Base-by-base conservation (phyloP, 2,888 invertebrate genomes). In the Nezara viridula region DNA sequence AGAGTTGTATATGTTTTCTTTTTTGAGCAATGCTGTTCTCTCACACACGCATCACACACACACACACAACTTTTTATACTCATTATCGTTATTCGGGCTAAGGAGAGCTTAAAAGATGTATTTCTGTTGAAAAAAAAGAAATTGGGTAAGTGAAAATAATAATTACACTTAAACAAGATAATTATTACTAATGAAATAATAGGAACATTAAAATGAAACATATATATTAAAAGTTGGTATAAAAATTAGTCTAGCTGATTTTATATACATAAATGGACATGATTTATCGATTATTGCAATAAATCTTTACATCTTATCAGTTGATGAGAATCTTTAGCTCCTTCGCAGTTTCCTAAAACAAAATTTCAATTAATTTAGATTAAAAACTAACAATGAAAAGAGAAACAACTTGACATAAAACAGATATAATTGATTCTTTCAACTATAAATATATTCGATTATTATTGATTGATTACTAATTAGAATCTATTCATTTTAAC, bases 291-390 rank as follows among this genome's bases (percentile, higher is more conserved):
- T 44, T 44, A 44, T 7, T 9, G 19, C 3, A 60, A 60, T 16
- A 27, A 60, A 27, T 60, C 16, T 16, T 37, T 37, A 37, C 66
- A 37, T 73, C 37, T 73, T 37, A 73, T 37, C 66, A 73, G 32
- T 37, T 19, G 37, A 32, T 73, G 32, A 73, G 66, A 37, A 32
- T 37, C 0, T 73, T 73, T 37, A 73, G 37, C 66, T 73, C 21
- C 66, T 73, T 73, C 66, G 66, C 16, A 73, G 66, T 37, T 73
- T 73, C 32, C 66, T 73, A 37, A 73, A 73, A 73, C 37, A 73
- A 37, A 66, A 66, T 66, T 32, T 5, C 3, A 66, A 66, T 19
- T 32, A n/a, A 3, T 55, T 14, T 27, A 73, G 32, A 73, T 73
- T 73, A 73, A 21, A 73, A 60, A 60, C 16, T 32, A 14, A 27